phyloP scores from a whole-genome alignment of 2,113 vertebrate genomes.

The Hypocryptadius cinnamomeus region DNA sequence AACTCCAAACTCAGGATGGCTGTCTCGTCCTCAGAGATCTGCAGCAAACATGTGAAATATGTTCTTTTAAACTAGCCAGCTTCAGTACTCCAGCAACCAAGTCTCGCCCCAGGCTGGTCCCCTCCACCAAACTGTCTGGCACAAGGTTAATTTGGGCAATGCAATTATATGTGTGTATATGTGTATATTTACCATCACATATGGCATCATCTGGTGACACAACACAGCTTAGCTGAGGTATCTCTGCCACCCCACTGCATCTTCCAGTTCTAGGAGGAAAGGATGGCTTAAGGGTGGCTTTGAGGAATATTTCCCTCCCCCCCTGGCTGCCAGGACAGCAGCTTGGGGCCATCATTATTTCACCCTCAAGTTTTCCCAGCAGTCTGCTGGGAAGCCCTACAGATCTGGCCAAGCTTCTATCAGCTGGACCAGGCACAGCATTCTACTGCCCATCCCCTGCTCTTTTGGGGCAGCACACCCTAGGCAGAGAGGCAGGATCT shows the following conservation, averaged over 20 bases:
- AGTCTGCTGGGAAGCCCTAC: neutral
- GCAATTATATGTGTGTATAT: fast-evolving
- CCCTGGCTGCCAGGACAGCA: neutral
- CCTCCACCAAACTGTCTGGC: neutral
- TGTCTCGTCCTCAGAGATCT: neutral
- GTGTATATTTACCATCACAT: neutral
- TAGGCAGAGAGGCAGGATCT: neutral
- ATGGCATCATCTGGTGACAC: neutral
- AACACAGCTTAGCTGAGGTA: neutral
- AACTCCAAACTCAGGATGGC: neutral
- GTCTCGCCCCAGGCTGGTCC: neutral
- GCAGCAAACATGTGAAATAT: neutral
- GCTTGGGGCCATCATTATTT: neutral
- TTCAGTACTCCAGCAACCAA: neutral
- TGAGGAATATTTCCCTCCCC: neutral
- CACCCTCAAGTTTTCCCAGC: fast-evolving
- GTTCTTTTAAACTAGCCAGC: neutral
- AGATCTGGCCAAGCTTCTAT: neutral
- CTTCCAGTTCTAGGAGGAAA: neutral
- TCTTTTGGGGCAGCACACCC: fast-evolving
- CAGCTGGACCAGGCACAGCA: neutral
- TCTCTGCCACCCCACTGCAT: neutral
- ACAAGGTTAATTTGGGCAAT: neutral
- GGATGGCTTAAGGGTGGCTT: neutral
- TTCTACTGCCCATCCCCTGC: neutral